phyloP scores from a whole-genome alignment of 2,888 invertebrate genomes.

The Dorcus parallelipipedus region DNA sequence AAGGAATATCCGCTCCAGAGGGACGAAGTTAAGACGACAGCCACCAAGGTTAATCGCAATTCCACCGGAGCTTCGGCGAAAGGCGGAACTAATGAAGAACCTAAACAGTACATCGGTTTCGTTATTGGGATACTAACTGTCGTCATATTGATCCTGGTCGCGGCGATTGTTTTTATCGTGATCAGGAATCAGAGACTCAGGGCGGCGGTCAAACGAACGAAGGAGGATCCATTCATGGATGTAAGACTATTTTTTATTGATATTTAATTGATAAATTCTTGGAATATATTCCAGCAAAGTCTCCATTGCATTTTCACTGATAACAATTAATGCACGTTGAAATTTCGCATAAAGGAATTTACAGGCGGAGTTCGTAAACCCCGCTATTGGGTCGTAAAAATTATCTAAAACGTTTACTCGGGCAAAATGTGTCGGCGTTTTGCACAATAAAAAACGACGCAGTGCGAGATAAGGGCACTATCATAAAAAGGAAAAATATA shows the following conservation, averaged over 20 bases:
- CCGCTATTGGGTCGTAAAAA: neutral
- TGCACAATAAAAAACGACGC: constrained; percentile 7
- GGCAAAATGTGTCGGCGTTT: neutral
- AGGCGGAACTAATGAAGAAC: constrained; percentile 51
- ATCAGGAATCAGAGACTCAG: constrained; percentile 60
- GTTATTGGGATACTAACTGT: constrained; percentile 70
- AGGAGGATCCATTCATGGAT: too few species aligned
- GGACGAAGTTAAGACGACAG: constrained; percentile 64
- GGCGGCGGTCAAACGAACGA: constrained; percentile 30
- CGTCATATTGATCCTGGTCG: constrained; percentile 67
- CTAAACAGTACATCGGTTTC: constrained; percentile 61
- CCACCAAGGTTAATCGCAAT: constrained; percentile 55
- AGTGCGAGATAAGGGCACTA: constrained; percentile 4
- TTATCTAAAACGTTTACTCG: neutral
- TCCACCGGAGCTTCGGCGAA: constrained; percentile 28
- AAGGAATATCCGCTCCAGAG: constrained; percentile 65
- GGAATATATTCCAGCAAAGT: too few species aligned
- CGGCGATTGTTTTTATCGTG: constrained; percentile 68
- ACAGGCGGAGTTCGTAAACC: too few species aligned
- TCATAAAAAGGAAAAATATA: constrained; percentile 11
- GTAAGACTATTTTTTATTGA: too few species aligned
- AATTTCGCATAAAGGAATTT: too few species aligned
- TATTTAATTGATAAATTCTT: too few species aligned
- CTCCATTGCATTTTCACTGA: too few species aligned
- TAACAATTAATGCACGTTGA: too few species aligned